A percentile compares a stretch with the other conserved stretches of the same genome.
Conservation (phyloP, 2,888 invertebrate species). For the Rapana venosa region DNA sequence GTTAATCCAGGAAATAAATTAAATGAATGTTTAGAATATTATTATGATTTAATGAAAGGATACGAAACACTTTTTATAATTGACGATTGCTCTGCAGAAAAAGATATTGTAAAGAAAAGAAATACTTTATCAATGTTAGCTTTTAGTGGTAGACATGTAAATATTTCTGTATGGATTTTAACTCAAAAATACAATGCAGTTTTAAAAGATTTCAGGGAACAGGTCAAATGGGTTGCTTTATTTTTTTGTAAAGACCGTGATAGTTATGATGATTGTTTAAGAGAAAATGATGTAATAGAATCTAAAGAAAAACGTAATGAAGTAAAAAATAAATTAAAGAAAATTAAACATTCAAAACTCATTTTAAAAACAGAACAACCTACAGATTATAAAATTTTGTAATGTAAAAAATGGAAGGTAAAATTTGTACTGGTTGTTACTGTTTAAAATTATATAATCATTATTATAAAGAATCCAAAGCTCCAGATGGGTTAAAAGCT, state of each 20-base stretch:
- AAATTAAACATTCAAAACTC: conserved; percentile 10
- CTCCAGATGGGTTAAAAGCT: too few species aligned
- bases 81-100: not conserved
- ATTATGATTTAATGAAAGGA: conserved; percentile 10
- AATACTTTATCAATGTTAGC: conserved; percentile 18
- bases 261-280: not conserved
- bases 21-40: conserved; percentile 8
- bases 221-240: not conserved
- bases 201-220: conserved; percentile 12
- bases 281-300: not conserved
- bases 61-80: conserved; percentile 13
- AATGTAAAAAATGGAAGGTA: too few species aligned
- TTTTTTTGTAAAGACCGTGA: conserved; percentile 2
- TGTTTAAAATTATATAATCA: too few species aligned
- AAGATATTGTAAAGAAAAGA: conserved; percentile 18
- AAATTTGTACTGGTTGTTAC: too few species aligned
- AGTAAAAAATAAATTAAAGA: conserved; percentile 10
- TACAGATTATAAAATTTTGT: not conserved
- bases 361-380: conserved; percentile 18
- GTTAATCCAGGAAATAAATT: conserved; percentile 18
- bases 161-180: not conserved
- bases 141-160: conserved; percentile 6
- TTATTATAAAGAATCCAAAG: too few species aligned
- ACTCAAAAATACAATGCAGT: not conserved
- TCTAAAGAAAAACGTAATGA: not conserved